Conservation (phyloP, 2,888 invertebrate genomes). For the Ochlodes sylvanus region DNA sequence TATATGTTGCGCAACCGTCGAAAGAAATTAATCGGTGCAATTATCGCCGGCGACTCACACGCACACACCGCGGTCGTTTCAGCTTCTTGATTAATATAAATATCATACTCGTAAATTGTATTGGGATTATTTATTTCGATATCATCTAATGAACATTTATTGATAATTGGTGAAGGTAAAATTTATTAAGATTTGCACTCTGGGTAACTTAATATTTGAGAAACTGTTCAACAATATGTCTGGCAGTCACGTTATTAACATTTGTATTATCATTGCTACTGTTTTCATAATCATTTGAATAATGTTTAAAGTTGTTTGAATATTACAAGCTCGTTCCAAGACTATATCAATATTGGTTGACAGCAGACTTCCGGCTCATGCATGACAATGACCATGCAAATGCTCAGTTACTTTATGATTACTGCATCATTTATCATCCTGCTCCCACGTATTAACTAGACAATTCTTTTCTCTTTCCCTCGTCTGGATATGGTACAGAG, state of each 20-base stretch:
- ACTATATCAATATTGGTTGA: constrained; percentile 23
- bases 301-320: not conserved
- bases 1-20: constrained; percentile 33
- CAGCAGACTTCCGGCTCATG: constrained; percentile 21
- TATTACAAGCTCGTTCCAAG: constrained; percentile 1
- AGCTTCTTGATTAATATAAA: constrained; percentile 24
- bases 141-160: not conserved
- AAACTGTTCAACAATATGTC: too few relatives aligned
- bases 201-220: not conserved
- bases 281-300: not conserved
- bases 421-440: constrained; percentile 11
- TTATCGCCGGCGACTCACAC: constrained; percentile 29
- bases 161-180: not conserved
- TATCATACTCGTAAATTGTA: not conserved
- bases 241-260: too few relatives aligned
- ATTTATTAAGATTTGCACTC: not conserved
- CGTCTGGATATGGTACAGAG: not conserved
- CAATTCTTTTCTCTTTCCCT: constrained; percentile 10
- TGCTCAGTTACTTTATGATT: constrained; percentile 18
- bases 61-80: constrained; percentile 23
- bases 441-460: not conserved
- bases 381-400: constrained; percentile 21
- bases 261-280: not conserved
- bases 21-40: constrained; percentile 37
- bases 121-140: not conserved